Evolutionary conservation across 2,888 invertebrate species (phyloP).

Genomic region (Nomada fucata): DNA sequence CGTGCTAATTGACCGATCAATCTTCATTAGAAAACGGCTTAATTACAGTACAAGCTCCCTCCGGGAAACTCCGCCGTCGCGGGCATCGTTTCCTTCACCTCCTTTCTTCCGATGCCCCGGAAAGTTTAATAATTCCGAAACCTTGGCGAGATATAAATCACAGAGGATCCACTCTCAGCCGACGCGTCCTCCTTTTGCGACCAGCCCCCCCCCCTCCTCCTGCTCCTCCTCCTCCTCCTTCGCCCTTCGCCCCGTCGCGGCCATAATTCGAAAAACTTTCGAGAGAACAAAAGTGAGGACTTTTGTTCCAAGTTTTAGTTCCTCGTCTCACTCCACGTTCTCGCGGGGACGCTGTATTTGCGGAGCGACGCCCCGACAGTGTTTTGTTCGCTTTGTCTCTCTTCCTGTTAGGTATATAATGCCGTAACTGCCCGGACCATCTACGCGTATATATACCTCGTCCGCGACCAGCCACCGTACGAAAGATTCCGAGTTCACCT

Average conservation of each 20-base stretch:
- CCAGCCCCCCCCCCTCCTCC: too few species aligned
- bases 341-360: constrained; percentile 73
- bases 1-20: constrained; percentile 79
- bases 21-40: constrained; percentile 80
- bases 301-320: constrained; percentile 83
- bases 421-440: constrained; percentile 68
- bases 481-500: constrained; percentile 36
- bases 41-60: constrained; percentile 76
- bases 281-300: constrained; percentile 82
- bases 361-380: constrained; percentile 82
- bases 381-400: constrained; percentile 83
- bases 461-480: constrained; percentile 61
- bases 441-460: constrained; percentile 50
- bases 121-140: constrained; percentile 78
- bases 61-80: constrained; percentile 18
- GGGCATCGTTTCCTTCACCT: constrained; percentile 39
- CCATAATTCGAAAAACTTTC: constrained; percentile 83
- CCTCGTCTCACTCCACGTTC: constrained; percentile 36
- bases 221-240: neutral
- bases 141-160: constrained; percentile 79
- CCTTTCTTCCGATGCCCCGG: constrained; percentile 54
- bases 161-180: constrained; percentile 57
- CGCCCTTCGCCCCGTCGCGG: constrained; percentile 70
- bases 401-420: constrained; percentile 80
- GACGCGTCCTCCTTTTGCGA: constrained; percentile 55